Base-by-base conservation (phyloP, 2,797 vertebrate species). In the Phataginus tetradactyla region DNA sequence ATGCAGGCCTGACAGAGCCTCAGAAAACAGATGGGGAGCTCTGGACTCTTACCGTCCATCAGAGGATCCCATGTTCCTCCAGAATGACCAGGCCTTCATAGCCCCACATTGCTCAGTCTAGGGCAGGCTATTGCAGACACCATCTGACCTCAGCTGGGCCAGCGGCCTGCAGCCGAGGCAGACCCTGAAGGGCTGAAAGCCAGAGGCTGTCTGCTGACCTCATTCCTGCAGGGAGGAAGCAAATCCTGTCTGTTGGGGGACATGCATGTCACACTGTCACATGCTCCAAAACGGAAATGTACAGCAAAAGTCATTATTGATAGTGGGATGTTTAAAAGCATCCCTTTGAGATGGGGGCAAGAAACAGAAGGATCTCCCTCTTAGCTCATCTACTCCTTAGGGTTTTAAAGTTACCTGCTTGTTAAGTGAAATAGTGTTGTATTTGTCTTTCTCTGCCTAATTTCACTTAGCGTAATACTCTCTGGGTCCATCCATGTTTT, bases 361-460 rank as follows among this genome's bases (percentile, higher is more conserved):
- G 64, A n/a, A 90, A 57, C 27, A 23, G 7, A 0, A 15, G 7
- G 20, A 27, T 86, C 37, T 80, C 7, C 10, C 68, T 57, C 32
- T 17, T 11, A 63, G 1, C 10, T 3, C 0, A 18, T 77, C 21
- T 66, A 2, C 66, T 53, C 23, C 2, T 4, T 18, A 14, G 11
- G 2, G 25, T 21, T 20, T 86, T 63, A 51, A 63, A 42, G 25
- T 37, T 37, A 37, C 29, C 42, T 91, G 25, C 39, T 81, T 45
- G 45, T 45, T 45, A 45, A 45, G 45, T 45, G 45, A 45, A 45
- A 45, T 45, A 11, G 10, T 45, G 10, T 45, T 45, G 45, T 12
- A 45, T 45, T 45, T 45, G 45, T 45, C 45, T 45, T 45, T 45
- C 45, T 45, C 45, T 45, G 45, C 45, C 45, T 45, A 45, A 45